These are phyloP conservation scores for Diaprepes abbreviatus DNA, from an alignment of 2,888 invertebrate genomes.

Conservation along the genomic window DNA sequence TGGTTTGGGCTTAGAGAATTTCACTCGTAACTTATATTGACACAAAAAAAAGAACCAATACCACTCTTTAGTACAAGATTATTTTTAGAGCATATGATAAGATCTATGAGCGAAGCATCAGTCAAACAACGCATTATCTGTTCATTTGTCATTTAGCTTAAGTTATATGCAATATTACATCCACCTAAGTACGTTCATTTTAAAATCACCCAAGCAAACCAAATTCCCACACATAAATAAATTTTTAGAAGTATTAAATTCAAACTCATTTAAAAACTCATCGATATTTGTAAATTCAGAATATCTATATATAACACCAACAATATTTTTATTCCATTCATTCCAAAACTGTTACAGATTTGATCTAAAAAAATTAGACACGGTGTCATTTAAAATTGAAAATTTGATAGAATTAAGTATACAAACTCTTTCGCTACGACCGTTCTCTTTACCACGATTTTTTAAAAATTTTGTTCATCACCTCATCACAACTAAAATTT, in stretches of 20 bases:
- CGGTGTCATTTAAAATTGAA: too few relatives aligned
- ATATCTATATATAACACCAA: neutral
- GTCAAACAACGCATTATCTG: neutral
- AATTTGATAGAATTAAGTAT: too few relatives aligned
- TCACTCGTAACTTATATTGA: neutral
- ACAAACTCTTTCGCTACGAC: too few relatives aligned
- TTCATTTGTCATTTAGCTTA: neutral
- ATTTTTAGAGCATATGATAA: neutral
- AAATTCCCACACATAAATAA: neutral
- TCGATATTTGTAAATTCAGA: neutral
- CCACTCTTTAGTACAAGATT: neutral
- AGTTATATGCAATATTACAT: neutral
- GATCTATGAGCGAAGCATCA: neutral
- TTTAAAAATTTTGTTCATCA: too few relatives aligned
- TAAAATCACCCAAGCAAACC: neutral
- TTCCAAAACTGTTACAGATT: too few relatives aligned
- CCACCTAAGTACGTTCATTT: neutral
- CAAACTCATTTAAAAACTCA: slow-evolving; percentile 18
- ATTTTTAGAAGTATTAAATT: neutral
- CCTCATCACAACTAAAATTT: too few relatives aligned
- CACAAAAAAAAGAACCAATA: neutral
- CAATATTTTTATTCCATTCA: slow-evolving; percentile 1
- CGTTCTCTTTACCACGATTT: too few relatives aligned
- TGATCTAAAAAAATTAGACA: too few relatives aligned
- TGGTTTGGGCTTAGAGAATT: neutral